Evolutionary conservation across 2,113 vertebrate species (phyloP), one percentile per base, ranked within the genome.

Genomic region (Oriolus oriolus): DNA sequence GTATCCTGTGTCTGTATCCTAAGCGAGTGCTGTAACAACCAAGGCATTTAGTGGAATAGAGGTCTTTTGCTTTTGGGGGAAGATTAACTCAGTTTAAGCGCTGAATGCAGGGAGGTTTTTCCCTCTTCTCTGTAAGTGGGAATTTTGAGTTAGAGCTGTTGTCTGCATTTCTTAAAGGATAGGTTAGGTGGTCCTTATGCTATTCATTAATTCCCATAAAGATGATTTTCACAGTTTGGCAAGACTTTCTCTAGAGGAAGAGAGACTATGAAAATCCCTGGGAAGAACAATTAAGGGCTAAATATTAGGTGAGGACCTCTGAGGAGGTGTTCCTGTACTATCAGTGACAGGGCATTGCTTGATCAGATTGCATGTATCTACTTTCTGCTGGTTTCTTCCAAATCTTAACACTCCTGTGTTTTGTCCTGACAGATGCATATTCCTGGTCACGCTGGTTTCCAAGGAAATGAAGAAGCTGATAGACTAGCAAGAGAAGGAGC

Each of bases 401-500:
- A 88, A 11, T 66, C 33, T 94, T 94, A 24, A 95, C 1, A 0
- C 10, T 75, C 8, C 7, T 52, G 0, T 52, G 8, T 93, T 87
- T 81, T 94, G 11, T 69, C 19, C 76, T 79, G 90, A 90, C 97
- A 99, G 99, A 93, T 99, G 96, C 99, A 99, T 14, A 65, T 99
- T 76, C 99, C 99, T 0, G 99, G 99, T 57, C 99, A 99, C 31
- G 98, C 99, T 15, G 99, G 99, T 4, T 99, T 98, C 93, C 61
- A 3, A 60, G 99, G 99, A 89, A 99, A 99, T 10, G 99, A 99
- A 96, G 98, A 98, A 95, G 99, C 99, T 1, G 99, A 99, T 95
- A 97, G 98, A 33, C 96, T 99, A 53, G 99, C 99, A 18, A 98
- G 98, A 94, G 98, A 99, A 95, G 99, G 99, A 74, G 99, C 99